phyloP scores from a whole-genome alignment of 2,888 invertebrate species.

The Eupithecia subumbrata region DNA sequence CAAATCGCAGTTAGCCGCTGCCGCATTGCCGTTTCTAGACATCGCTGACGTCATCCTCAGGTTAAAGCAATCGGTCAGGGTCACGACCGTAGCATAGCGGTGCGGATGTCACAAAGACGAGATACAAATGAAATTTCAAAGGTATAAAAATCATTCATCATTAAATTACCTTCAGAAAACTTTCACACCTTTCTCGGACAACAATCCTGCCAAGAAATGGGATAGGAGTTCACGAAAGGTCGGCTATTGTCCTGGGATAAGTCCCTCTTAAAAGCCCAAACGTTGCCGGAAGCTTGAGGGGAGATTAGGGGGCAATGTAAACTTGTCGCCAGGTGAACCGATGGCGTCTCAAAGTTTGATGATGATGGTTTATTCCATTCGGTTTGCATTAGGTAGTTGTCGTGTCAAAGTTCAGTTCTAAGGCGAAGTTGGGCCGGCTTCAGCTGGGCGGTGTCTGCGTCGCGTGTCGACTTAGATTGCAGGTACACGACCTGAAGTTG shows the following conservation, averaged over 20 bases:
- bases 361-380: slow-evolving; percentile 2
- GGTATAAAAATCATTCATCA: slow-evolving; percentile 2
- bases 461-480: slow-evolving; percentile 19
- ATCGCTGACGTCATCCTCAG: slow-evolving; percentile 26
- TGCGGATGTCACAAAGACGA: slow-evolving; percentile 3
- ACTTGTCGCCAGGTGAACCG: neutral
- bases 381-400: neutral
- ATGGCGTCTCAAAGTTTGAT: neutral
- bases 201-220: neutral
- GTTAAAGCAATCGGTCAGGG: slow-evolving; percentile 15
- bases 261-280: slow-evolving; percentile 4
- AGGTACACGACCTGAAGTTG: neutral
- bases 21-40: slow-evolving; percentile 32
- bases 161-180: slow-evolving; percentile 4
- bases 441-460: slow-evolving; percentile 1
- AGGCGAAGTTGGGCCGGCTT: slow-evolving; percentile 6
- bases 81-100: neutral
- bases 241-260: slow-evolving; percentile 7
- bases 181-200: slow-evolving; percentile 6
- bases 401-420: slow-evolving; percentile 15
- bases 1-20: slow-evolving; percentile 25
- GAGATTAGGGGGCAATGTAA: slow-evolving; percentile 1
- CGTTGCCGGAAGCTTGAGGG: neutral
- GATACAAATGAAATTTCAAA: neutral
- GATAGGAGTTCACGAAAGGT: slow-evolving; percentile 7